Evolutionary conservation across 2,113 vertebrate genomes (phyloP).

Genomic region (Phoenicopterus ruber): DNA sequence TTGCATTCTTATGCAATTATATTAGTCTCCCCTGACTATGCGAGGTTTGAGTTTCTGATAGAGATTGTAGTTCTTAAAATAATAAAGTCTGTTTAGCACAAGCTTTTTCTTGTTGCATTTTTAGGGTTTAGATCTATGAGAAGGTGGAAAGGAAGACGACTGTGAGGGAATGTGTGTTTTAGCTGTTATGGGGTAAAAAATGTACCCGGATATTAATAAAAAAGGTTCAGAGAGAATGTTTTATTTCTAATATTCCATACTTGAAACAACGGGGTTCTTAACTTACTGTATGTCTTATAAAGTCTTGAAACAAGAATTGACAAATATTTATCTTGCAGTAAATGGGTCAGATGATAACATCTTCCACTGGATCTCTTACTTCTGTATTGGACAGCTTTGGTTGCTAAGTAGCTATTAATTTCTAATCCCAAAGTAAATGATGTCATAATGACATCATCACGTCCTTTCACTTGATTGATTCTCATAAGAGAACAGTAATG

Average conservation of each 20-base stretch:
- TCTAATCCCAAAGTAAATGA: slow-evolving; percentile 64
- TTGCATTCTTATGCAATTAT: background rate
- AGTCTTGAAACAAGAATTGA: background rate
- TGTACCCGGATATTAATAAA: background rate
- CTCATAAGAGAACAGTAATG: slow-evolving; percentile 62
- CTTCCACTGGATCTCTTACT: slow-evolving; percentile 12
- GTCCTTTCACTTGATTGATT: slow-evolving; percentile 66
- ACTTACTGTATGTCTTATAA: background rate
- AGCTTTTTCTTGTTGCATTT: background rate
- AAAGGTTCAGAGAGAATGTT: background rate
- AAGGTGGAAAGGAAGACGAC: background rate
- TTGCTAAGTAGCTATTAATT: slow-evolving; percentile 65
- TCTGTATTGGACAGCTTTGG: slow-evolving; percentile 14
- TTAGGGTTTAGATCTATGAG: background rate
- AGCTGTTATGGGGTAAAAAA: background rate
- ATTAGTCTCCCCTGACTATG: background rate
- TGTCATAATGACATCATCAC: slow-evolving; percentile 63
- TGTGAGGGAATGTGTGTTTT: fast-evolving
- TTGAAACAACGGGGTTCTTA: background rate
- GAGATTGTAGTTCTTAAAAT: background rate
- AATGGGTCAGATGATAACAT: slow-evolving; percentile 46
- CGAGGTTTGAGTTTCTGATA: background rate
- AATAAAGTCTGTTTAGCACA: background rate
- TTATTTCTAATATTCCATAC: background rate
- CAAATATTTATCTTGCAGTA: background rate